Evolutionary conservation across 2,113 vertebrate species (phyloP), one percentile per base, ranked within the genome.

Genomic region (Aix galericulata): DNA sequence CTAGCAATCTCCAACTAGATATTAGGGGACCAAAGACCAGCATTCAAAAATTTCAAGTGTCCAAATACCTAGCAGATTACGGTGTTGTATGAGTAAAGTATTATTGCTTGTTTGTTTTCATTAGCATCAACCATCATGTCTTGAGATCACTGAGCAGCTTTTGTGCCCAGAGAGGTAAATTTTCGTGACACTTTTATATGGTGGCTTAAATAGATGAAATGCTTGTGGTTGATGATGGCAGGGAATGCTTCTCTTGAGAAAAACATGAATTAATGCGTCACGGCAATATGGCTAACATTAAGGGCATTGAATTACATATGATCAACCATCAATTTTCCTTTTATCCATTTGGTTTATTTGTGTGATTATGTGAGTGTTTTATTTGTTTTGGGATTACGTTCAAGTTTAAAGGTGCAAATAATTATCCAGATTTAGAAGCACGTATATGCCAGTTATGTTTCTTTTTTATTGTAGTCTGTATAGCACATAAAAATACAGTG

Each of bases 91-190:
- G 1, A 75, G 34, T 52, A 38, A 86, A 94, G 62, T 84, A 75
- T 78, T 83, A 26, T 77, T 88, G 89, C 48, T 72, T 90, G 36
- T 91, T 96, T 88, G 66, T 77, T 94, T 91, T 88, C 34, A 56
- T 91, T 86, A 88, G 21, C 2, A 21, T 36, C 78, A 82, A 9
- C 46, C 53, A 27, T 79, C 68, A 11, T 3, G 5, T 78, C 75
- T 64, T 67, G 85, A 71, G 59, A 76, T 71, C 17, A 60, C 31
- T 40, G 88, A 78, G 52, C 8, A 86, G 21, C 22, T 87, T 89
- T 67, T 91, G 46, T 93, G n/a, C 52, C 56, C 38, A 31, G 26
- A n/a, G 63, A 86, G 40, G 66, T 94, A 93, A 93, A 88, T 94
- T 85, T 88, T 58, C 44, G 5, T 82, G 58, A 89, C 80, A 38